These are phyloP conservation scores for Galaxea fascicularis DNA, from an alignment of 92 coral and sea anemone species.

Conservation along the genomic window DNA sequence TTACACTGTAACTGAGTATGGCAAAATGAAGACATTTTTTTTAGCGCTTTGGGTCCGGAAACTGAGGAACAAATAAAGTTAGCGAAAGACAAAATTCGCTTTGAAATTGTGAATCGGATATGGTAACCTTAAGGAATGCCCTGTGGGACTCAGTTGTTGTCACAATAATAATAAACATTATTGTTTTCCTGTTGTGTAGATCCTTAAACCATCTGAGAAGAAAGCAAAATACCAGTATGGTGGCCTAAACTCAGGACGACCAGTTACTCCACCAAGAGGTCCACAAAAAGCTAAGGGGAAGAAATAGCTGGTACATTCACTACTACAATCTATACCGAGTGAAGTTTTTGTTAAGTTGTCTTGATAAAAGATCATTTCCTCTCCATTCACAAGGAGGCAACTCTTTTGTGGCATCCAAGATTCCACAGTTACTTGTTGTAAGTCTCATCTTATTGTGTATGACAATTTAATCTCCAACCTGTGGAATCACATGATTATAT, in stretches of 20 bases:
- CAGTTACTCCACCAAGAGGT: constrained; percentile 96
- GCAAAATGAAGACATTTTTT: no score
- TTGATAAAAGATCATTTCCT: constrained; percentile 38
- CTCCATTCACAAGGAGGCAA: constrained; percentile 22
- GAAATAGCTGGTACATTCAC: constrained; percentile 53
- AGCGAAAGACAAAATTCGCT: no score
- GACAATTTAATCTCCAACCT: no score
- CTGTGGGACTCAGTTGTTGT: no score
- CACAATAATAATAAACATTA: background rate
- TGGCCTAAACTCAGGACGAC: constrained; percentile 97
- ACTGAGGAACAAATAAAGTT: no score
- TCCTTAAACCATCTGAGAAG: constrained; percentile 97
- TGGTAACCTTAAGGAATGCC: no score
- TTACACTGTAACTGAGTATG: no score
- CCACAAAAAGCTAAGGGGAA: constrained; percentile 94
- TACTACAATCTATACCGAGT: background rate
- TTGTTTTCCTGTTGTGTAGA: constrained; percentile 46
- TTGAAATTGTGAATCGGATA: no score
- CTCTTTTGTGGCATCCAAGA: background rate
- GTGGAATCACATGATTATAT: no score
- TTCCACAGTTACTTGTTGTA: background rate
- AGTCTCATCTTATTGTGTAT: no score
- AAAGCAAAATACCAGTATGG: constrained; percentile 99
- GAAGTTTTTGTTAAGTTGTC: constrained; percentile 16
- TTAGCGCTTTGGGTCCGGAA: no score